Evolutionary conservation across 2,888 invertebrate genomes (phyloP), one percentile per base, ranked within the genome.

Genomic region (Melanotus villosus): DNA sequence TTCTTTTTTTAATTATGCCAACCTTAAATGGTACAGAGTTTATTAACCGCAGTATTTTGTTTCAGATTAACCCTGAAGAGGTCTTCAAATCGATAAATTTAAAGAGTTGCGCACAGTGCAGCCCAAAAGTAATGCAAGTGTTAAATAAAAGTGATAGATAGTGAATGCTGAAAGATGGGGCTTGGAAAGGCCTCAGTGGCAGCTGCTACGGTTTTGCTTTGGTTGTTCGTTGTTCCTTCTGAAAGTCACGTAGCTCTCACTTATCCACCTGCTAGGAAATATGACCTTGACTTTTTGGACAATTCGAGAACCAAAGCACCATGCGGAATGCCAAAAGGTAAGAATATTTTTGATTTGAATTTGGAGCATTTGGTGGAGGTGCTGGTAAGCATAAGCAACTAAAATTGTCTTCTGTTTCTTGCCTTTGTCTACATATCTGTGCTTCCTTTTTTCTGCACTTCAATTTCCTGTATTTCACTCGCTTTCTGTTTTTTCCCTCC

Each of bases 301-400:
- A 96, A 93, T 82, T 90, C 93, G 47, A 90, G 96, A 80, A 97
- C 97, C 26, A 93, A 93, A 79, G 92, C 92, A 71, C 97, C 97
- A 69, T 98, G 98, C 84, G 98, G 98, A 74, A 96, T 97, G 94
- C 96, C 97, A 19, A 94, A 92, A 92, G 96, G 95, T 96, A 85
- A 89, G 88, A 23, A 10, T 14, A 23, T 34, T 47, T 0, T 50
- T 18, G 3, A 5, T 5, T 5, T 5, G 3, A 26, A 26, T 5
- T 26, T 7, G 3, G 7, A 26, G 4, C 26, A 26, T 7, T 5
- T 5, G 3, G 26, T 26, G 26, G 7, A 5, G 26, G 7, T 5
- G 7, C 26, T 26, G 4, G 7, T n/a, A n/a, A n/a, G n/a, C n/a
- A n/a, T n/a, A n/a, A n/a, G n/a, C n/a, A n/a, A n/a, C n/a, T n/a